Evolutionary conservation across 2,888 invertebrate genomes (phyloP), one percentile per base, ranked within the genome.

Genomic region (Cheilosia vulpina): DNA sequence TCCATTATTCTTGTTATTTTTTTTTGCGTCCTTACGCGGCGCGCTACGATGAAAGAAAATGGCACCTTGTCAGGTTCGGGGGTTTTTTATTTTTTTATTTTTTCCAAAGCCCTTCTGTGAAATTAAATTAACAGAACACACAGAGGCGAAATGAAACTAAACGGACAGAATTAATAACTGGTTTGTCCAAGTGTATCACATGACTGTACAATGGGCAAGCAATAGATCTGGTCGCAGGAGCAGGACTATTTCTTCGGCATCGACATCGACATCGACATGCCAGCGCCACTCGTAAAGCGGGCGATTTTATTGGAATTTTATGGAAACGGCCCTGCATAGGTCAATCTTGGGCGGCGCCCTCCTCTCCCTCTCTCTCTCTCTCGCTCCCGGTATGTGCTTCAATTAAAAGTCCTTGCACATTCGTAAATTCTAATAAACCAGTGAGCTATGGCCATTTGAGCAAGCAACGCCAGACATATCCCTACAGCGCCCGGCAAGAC

Each of bases 381-480:
- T 31, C 9, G 27, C 7, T 31, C 31, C 9, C 2, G 31, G 9
- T 31, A 2, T 9, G 31, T 31, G 31, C 72, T 85, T 85, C 85
- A 85, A 85, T 85, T 85, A 85, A 85, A 85, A 85, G 68, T 81
- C 71, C 81, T 63, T 85, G 72, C 85, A 80, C 85, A 85, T 81
- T 81, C 81, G 76, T 81, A 71, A 72, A 81, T 72, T 85, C 76
- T 72, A 85, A 85, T 85, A 85, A 85, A 85, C 76, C 76, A 52
- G 85, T 81, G 85, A 80, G 85, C 85, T 81, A 85, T 81, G 85
- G 81, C 52, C 76, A 62, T 76, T 80, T 24, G 45, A 13, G 34
- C 9, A 34, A 21, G 50, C n/a, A 9, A 21, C 57, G 19, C 6
- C 17, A 41, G 38, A 31, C 45, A 47, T 19, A 77, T 41, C 58